Percentiles rank a stretch among this genome's conserved stretches.
Evolutionary conservation across 2,797 vertebrate genomes (phyloP).

Genomic region (Odontamblyopus lacepedii): DNA sequence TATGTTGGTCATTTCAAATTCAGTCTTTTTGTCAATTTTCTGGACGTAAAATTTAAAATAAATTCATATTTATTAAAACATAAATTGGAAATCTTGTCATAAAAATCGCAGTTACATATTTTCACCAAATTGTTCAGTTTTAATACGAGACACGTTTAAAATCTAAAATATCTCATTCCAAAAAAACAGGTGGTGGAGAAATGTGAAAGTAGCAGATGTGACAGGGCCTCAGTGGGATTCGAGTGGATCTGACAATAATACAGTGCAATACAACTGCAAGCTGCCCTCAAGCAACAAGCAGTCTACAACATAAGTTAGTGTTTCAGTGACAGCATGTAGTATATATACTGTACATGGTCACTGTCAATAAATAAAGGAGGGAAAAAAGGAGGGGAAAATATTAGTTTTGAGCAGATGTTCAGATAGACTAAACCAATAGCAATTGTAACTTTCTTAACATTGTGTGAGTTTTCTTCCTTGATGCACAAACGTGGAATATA

Average conservation of each 20-base stretch:
- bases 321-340: background rate
- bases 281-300: conserved; percentile 2
- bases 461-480: too few relatives aligned
- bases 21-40: too few relatives aligned
- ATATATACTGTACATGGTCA: background rate
- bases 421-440: too few relatives aligned
- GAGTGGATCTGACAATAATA: conserved; percentile 34
- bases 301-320: background rate
- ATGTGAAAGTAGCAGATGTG: conserved; percentile 46
- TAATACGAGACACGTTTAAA: background rate
- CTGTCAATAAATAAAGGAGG: background rate
- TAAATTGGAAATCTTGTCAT: too few relatives aligned
- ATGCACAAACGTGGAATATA: too few relatives aligned
- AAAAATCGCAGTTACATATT: too few relatives aligned
- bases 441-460: too few relatives aligned
- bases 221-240: conserved; percentile 45
- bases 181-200: background rate
- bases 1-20: too few relatives aligned
- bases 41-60: too few relatives aligned
- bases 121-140: background rate
- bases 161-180: conserved; percentile 18
- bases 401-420: too few relatives aligned
- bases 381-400: background rate
- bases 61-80: too few relatives aligned
- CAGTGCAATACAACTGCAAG: conserved; percentile 24